A percentile compares a stretch with the other conserved stretches of the same genome.
Evolutionary conservation across 2,113 vertebrate genomes (phyloP).

Genomic region (Cepphus grylle): DNA sequence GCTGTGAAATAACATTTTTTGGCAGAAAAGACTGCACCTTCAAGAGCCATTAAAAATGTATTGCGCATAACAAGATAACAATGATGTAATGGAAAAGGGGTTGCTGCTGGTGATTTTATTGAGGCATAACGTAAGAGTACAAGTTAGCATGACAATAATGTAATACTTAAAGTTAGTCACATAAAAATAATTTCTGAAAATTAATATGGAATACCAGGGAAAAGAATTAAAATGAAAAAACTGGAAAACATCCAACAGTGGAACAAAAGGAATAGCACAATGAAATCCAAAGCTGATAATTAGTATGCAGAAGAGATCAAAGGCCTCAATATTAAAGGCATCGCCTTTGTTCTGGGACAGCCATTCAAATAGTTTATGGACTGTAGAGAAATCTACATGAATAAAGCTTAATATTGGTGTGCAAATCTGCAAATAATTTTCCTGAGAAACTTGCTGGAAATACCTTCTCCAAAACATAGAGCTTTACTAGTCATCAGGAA

Average conservation of each 20-base stretch:
- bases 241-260: background rate
- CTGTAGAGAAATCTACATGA: background rate
- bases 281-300: conserved; percentile 29
- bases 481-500: background rate
- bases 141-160: background rate
- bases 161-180: background rate
- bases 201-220: background rate
- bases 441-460: background rate
- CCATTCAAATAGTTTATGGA: conserved; percentile 18
- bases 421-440: background rate
- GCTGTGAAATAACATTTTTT: background rate
- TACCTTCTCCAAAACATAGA: background rate
- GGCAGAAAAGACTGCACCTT: background rate
- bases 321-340: conserved; percentile 35
- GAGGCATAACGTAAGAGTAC: background rate
- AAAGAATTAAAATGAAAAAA: background rate
- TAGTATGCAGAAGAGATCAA: conserved; percentile 29
- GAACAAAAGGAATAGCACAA: conserved; percentile 25
- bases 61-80: background rate
- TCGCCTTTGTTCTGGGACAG: conserved; percentile 21
- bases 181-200: conserved; percentile 18
- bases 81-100: background rate
- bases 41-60: background rate
- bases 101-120: background rate
- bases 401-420: background rate